These are phyloP conservation scores for Drosophila lini DNA, from an alignment of 1,140 invertebrate genomes.

Conservation along the genomic window DNA sequence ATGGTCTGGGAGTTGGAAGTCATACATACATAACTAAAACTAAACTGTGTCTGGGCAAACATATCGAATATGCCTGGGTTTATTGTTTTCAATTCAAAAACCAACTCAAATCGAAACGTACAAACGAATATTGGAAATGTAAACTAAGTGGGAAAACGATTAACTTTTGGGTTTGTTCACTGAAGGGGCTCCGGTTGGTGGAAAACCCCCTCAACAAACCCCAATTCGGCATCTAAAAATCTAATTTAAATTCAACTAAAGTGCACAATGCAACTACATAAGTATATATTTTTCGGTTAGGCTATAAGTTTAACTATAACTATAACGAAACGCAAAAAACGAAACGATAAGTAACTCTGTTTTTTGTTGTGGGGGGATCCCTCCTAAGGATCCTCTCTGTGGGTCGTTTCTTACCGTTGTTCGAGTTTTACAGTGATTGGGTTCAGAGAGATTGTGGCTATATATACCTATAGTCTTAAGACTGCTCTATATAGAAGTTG, in stretches of 20 bases:
- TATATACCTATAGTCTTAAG: slow-evolving; percentile 27
- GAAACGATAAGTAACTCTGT: slow-evolving; percentile 39
- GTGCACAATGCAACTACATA: slow-evolving; percentile 68
- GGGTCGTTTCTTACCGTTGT: slow-evolving; percentile 56
- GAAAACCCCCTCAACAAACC: slow-evolving; percentile 4
- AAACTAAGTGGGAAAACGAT: slow-evolving; percentile 13
- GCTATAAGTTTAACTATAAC: slow-evolving; percentile 31
- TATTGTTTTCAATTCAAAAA: slow-evolving; percentile 39
- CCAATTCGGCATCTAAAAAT: slow-evolving; percentile 22
- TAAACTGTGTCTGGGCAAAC: slow-evolving; percentile 24
- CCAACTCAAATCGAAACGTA: slow-evolving; percentile 39
- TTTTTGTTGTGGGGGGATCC: slow-evolving; percentile 1
- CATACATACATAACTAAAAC: slow-evolving; percentile 29
- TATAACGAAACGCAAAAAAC: slow-evolving; percentile 41
- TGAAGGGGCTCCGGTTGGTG: not conserved
- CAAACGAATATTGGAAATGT: slow-evolving; percentile 23
- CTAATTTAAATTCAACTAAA: slow-evolving; percentile 50
- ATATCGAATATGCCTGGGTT: slow-evolving; percentile 29
- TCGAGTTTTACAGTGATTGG: slow-evolving; percentile 36
- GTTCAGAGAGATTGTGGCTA: slow-evolving; percentile 28
- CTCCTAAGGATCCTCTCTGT: not conserved
- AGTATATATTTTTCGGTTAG: slow-evolving; percentile 15
- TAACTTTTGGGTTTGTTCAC: slow-evolving; percentile 14
- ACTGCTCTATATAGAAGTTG: slow-evolving; percentile 15
- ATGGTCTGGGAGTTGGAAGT: slow-evolving; percentile 17